phyloP scores from a whole-genome alignment of 2,888 invertebrate species.

The Andrena flavipes region DNA sequence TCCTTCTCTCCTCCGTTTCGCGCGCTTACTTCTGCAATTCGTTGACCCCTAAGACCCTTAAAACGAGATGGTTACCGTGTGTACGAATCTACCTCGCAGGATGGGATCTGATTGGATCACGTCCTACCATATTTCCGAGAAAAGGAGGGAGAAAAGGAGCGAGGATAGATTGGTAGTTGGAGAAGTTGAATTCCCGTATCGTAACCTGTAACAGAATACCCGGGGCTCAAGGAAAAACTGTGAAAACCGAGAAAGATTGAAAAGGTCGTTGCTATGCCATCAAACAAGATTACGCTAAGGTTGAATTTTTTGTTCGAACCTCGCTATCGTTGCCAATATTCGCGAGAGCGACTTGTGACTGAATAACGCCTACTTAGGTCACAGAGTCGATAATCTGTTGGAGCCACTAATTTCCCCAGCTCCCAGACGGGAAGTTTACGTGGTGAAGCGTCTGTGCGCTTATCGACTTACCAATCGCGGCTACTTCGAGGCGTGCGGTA shows the following conservation, averaged over 20 bases:
- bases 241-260: not conserved
- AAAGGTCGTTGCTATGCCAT: not conserved
- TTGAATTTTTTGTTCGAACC: not conserved
- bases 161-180: no score
- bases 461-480: constrained; percentile 8
- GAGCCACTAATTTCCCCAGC: constrained; percentile 10
- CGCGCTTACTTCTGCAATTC: constrained; percentile 1
- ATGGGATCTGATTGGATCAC: not conserved
- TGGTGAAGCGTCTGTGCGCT: not conserved
- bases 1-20: not conserved
- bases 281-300: not conserved
- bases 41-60: constrained; percentile 9
- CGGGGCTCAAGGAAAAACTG: not conserved
- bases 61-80: not conserved
- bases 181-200: no score
- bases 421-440: not conserved
- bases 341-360: not conserved
- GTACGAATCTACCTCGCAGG: not conserved
- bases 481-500: not conserved
- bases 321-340: not conserved
- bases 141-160: no score
- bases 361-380: not conserved
- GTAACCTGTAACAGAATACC: no score
- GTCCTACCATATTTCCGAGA: not conserved
- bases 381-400: constrained; percentile 1